Conservation (phyloP, 2,113 vertebrate genomes). For the Ameiurus melas region DNA sequence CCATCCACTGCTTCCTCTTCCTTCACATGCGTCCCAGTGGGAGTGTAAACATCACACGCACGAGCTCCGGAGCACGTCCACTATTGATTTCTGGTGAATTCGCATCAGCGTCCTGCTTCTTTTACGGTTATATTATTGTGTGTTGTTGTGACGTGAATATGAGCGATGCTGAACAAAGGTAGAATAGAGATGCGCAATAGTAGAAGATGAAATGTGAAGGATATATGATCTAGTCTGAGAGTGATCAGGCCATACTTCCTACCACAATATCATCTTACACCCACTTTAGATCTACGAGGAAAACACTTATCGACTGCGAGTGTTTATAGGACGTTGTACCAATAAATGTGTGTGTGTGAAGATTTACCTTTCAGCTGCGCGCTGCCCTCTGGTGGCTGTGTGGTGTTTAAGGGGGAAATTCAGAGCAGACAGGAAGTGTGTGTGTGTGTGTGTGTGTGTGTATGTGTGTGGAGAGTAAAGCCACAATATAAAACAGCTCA, state of each 20-base stretch:
- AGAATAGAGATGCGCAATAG: not conserved
- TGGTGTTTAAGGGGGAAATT: not conserved
- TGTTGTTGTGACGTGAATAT: not conserved
- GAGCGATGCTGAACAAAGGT: not conserved
- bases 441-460: not conserved
- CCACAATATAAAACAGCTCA: not conserved
- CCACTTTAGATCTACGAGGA: not conserved
- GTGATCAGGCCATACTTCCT: not conserved
- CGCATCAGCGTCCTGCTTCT: not conserved
- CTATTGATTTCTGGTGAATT: not conserved
- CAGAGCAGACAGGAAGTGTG: not conserved
- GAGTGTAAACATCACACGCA: not conserved
- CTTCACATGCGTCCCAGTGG: not conserved
- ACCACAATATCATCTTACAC: not conserved
- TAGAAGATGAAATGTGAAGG: not conserved
- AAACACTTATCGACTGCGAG: not conserved
- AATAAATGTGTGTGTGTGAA: not conserved
- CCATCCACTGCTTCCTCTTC: not conserved
- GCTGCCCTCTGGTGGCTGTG: conserved; percentile 5
- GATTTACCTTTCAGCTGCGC: not conserved
- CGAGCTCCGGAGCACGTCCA: not conserved
- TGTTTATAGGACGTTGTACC: not conserved
- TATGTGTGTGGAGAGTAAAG: not conserved
- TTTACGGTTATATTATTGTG: not conserved
- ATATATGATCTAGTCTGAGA: not conserved